Conservation (phyloP, 2,797 vertebrate species). For the Danio kyathit region DNA sequence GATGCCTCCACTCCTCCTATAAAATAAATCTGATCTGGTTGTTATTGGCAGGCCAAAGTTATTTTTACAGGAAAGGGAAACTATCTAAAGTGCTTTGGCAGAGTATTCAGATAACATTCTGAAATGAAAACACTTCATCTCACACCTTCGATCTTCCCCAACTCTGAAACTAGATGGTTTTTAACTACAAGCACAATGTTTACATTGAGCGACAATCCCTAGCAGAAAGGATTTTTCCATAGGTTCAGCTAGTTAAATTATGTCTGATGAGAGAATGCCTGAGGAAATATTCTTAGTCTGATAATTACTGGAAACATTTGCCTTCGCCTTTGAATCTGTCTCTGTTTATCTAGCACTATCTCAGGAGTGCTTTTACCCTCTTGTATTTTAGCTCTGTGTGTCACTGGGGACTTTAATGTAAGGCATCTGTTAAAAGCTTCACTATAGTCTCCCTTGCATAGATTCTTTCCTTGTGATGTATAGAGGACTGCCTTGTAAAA, state of each 20-base stretch:
- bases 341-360: constrained; percentile 24
- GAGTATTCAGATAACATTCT: not conserved
- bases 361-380: constrained; percentile 21
- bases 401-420: constrained; percentile 47
- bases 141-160: not conserved
- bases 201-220: constrained; percentile 1
- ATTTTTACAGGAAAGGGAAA: constrained; percentile 50
- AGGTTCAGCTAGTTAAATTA: constrained; percentile 29
- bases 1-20: constrained; percentile 37
- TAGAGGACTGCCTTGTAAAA: constrained; percentile 62
- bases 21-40: constrained; percentile 46
- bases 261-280: constrained; percentile 14
- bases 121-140: constrained; percentile 15
- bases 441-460: constrained; percentile 50
- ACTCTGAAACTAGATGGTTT: not conserved
- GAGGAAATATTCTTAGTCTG: constrained; percentile 5
- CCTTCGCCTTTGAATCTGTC: constrained; percentile 19
- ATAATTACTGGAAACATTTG: constrained; percentile 36
- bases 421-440: constrained; percentile 62
- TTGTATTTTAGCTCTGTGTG: constrained; percentile 39
- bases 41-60: constrained; percentile 47
- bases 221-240: constrained; percentile 7
- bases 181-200: constrained; percentile 4
- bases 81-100: constrained; percentile 58
- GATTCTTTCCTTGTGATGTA: constrained; percentile 75